phyloP scores from a whole-genome alignment of 2,888 invertebrate species.

The Heliconius hortense region DNA sequence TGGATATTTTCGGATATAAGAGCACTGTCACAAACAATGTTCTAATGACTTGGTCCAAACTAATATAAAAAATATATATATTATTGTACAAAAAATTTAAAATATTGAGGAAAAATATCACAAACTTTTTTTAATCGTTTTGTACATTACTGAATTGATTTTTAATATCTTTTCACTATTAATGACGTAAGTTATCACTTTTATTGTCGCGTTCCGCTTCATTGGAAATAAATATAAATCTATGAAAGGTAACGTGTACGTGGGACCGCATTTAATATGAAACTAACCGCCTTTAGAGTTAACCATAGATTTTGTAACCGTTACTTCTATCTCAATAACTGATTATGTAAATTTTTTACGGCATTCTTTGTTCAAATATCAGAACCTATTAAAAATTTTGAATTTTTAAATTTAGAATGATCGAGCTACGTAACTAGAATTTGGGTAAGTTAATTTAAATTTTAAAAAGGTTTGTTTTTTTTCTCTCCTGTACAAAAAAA shows the following conservation, averaged over 20 bases:
- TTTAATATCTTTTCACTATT: neutral
- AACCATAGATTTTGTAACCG: slow-evolving; percentile 35
- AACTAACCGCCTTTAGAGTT: slow-evolving; percentile 33
- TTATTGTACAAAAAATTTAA: neutral
- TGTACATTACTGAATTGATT: neutral
- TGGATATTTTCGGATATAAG: neutral
- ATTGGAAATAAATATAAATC: slow-evolving; percentile 1
- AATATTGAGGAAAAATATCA: neutral
- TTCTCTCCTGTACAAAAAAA: too few relatives aligned
- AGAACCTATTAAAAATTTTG: neutral
- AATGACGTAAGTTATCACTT: slow-evolving; percentile 2
- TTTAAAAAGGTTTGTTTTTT: too few relatives aligned
- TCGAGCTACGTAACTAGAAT: too few relatives aligned
- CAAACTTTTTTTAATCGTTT: neutral
- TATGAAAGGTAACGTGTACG: slow-evolving; percentile 31
- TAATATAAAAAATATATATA: neutral
- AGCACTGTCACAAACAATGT: neutral
- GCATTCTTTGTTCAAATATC: slow-evolving; percentile 20
- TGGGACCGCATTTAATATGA: slow-evolving; percentile 24
- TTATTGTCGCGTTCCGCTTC: neutral
- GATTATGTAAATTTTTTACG: slow-evolving; percentile 33
- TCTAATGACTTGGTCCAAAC: neutral
- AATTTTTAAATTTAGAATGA: too few relatives aligned
- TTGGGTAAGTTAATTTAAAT: too few relatives aligned
- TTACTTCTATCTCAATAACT: slow-evolving; percentile 35